Evolutionary conservation across 2,888 invertebrate genomes (phyloP).

Genomic region (Oligia strigilis): DNA sequence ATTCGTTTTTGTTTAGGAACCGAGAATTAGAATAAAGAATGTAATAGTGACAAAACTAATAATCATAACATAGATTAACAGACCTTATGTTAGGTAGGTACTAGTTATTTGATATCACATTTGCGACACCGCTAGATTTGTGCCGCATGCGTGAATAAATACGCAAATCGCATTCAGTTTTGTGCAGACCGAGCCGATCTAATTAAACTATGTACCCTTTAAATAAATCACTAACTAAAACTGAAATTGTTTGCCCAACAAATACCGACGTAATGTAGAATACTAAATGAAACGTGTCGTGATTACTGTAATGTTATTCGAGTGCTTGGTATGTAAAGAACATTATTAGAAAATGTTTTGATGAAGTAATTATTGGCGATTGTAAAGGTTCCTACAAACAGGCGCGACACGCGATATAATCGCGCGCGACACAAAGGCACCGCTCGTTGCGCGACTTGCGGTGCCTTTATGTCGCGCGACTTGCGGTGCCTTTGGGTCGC

Average conservation of each 20-base stretch:
- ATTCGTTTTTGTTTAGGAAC: no score
- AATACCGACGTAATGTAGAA: slow-evolving; percentile 50
- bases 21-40: no score
- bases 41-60: not conserved
- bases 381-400: not conserved
- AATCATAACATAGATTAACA: not conserved
- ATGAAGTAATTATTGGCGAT: not conserved
- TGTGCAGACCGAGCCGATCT: slow-evolving; percentile 60
- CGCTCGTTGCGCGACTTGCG: no score
- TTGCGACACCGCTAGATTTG: slow-evolving; percentile 44
- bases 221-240: slow-evolving; percentile 75
- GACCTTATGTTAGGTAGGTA: no score
- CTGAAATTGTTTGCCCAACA: slow-evolving; percentile 67
- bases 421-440: no score
- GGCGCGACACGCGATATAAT: no score
- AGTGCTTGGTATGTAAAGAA: slow-evolving; percentile 4
- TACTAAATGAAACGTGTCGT: slow-evolving; percentile 49
- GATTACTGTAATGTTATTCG: slow-evolving; percentile 36
- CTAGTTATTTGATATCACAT: not conserved
- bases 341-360: not conserved
- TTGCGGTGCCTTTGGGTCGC: no score
- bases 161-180: slow-evolving; percentile 61
- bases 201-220: slow-evolving; percentile 74
- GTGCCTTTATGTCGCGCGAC: no score
- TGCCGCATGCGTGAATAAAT: slow-evolving; percentile 51